A percentile compares a stretch with the other conserved stretches of the same genome.
These are phyloP conservation scores for Podarcis muralis DNA, from an alignment of 2,113 vertebrate genomes.

Conservation along the genomic window DNA sequence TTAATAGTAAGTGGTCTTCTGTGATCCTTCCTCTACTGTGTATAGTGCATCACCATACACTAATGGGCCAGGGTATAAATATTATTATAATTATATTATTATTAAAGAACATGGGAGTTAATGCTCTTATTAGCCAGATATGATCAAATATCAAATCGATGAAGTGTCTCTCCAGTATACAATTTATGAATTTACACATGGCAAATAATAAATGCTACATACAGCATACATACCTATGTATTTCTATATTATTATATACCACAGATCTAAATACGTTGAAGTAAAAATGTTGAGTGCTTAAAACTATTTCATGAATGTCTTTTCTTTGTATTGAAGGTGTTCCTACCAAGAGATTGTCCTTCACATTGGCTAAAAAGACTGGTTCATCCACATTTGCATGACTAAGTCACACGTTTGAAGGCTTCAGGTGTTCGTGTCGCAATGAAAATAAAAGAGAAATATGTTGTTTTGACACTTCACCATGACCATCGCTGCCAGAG, in stretches of 20 bases:
- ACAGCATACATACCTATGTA: background rate
- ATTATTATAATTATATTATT: too few relatives aligned
- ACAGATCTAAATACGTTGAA: background rate
- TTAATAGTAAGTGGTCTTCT: background rate
- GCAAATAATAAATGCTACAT: background rate
- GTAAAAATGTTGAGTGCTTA: background rate
- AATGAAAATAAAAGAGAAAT: conserved; percentile 63
- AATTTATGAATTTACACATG: background rate
- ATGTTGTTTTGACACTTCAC: conserved; percentile 49
- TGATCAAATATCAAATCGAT: background rate
- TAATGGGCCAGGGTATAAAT: too few relatives aligned
- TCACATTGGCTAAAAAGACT: conserved; percentile 49
- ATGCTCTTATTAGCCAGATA: background rate
- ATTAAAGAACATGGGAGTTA: background rate
- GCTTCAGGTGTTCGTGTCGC: conserved; percentile 49
- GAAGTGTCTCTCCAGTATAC: background rate
- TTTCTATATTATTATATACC: background rate
- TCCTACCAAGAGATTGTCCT: conserved; percentile 15
- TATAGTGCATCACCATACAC: too few relatives aligned
- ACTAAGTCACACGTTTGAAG: conserved; percentile 45
- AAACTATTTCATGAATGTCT: background rate
- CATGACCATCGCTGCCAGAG: conserved; percentile 41
- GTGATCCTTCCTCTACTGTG: too few relatives aligned
- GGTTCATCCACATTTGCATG: conserved; percentile 30
- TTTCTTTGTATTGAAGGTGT: background rate